Base-by-base conservation (phyloP, 2,888 invertebrate genomes). In the Strigamia maritima region DNA sequence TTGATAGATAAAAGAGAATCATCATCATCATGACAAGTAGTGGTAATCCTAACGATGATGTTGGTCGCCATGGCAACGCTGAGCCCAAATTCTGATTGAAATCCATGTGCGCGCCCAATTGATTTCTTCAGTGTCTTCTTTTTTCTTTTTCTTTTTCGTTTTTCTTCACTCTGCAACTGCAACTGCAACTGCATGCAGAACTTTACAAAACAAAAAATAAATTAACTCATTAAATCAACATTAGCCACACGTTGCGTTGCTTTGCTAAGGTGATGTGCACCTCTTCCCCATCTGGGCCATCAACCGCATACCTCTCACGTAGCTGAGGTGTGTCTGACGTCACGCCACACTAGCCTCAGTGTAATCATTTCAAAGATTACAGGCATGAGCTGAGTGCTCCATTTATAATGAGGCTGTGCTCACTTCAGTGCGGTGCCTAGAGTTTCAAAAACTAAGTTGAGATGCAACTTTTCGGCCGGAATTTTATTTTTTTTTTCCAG, bases 1-100 rank as follows among this genome's bases (percentile, higher is more conserved):
- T 60, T 60, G 60, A 60, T 60, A 60, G 40, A 40, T 40, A 40
- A 40, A 40, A 40, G 40, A 40, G 60, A 60, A 60, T 60, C 60
- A 60, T 60, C 60, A 60, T 60, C 60, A 60, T 60, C 60, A 60
- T 60, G 60, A 60, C 60, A 60, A 60, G 60, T 24, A 60, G 60
- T 60, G 19, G 60, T 60, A 60, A 60, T 60, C 60, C 60, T 19
- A 60, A 60, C 60, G 60, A 60, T 60, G 60, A 60, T 24, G 60
- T 60, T 24, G 22, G 60, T 60, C 60, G 60, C 60, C 60, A 60
- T 24, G 60, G 60, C 60, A 60, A 60, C 60, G 19, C 19, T 60
- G 24, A 60, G 60, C 60, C 24, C 19, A 60, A 60, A 60, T 60
- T 60, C 60, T 60, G 19, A 22, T 60, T 19, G 60, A 60, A 60